Conservation (phyloP, 2,888 invertebrate genomes). For the Conistra vaccinii region DNA sequence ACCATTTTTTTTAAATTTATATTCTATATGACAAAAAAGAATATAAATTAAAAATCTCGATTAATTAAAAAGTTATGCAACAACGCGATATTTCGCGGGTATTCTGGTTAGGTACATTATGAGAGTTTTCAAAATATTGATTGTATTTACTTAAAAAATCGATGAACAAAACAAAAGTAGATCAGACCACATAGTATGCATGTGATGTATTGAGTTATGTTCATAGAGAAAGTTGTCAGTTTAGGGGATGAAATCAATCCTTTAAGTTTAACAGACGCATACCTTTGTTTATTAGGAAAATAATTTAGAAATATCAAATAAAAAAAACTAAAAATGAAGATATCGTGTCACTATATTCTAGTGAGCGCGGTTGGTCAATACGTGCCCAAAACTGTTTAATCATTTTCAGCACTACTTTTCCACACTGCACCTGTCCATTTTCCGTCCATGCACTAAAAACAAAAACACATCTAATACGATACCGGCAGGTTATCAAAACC, state of each 20-base stretch:
- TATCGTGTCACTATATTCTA: neutral
- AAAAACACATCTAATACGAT: conserved; percentile 10
- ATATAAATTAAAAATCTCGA: too few species aligned
- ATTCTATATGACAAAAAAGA: too few species aligned
- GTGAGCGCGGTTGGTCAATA: neutral
- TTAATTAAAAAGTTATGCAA: too few species aligned
- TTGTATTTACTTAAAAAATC: neutral
- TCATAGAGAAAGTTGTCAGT: too few species aligned
- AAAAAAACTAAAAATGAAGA: neutral
- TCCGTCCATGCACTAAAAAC: neutral
- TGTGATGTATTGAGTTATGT: neutral
- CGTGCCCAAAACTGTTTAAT: neutral
- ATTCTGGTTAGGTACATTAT: too few species aligned
- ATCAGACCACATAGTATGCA: neutral
- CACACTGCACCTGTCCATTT: neutral
- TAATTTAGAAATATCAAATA: neutral
- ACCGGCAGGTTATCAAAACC: conserved; percentile 36
- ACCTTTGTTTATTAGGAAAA: neutral
- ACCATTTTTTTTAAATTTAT: too few species aligned
- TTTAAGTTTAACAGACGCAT: neutral
- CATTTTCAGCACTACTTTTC: neutral
- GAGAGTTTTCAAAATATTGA: too few species aligned
- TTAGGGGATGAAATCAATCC: neutral
- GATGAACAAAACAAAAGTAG: neutral
- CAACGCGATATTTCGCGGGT: too few species aligned